Conservation (phyloP, 64 coral and sea anemone species). For the Catalaphyllia jardinei region DNA sequence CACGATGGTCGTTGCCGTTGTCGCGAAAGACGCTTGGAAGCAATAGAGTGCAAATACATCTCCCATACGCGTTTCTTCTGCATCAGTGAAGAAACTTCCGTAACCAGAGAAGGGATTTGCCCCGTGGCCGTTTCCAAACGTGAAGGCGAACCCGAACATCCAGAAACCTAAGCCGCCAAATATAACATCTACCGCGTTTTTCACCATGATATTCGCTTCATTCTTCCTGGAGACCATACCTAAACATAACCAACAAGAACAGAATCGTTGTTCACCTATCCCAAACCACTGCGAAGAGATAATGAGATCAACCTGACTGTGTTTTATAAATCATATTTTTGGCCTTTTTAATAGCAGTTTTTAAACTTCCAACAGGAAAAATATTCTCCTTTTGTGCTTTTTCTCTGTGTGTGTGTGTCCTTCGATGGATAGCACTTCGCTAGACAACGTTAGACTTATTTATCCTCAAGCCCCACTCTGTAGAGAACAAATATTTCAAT, state of each 20-base stretch:
- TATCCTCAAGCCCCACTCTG: too few relatives aligned
- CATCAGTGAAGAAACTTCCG: constrained; percentile 81
- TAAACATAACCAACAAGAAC: constrained; percentile 1
- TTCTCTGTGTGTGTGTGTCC: too few relatives aligned
- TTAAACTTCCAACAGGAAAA: too few relatives aligned
- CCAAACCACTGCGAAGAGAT: too few relatives aligned
- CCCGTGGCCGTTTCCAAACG: constrained; percentile 50
- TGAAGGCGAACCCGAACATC: constrained; percentile 87
- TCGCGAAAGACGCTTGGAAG: constrained; percentile 92
- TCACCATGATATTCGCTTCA: constrained; percentile 92
- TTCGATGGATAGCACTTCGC: too few relatives aligned
- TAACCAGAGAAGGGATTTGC: constrained; percentile 74
- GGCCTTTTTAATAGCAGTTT: too few relatives aligned
- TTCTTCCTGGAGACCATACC: constrained; percentile 90
- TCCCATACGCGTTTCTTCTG: constrained; percentile 77
- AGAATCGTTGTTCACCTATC: too few relatives aligned
- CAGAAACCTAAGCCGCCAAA: constrained; percentile 88
- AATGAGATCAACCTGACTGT: too few relatives aligned
- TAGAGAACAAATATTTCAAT: too few relatives aligned
- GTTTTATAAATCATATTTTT: too few relatives aligned
- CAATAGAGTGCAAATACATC: constrained; percentile 80
- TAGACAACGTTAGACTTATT: too few relatives aligned
- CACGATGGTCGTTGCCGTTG: constrained; percentile 87
- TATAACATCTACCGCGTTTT: constrained; percentile 86
- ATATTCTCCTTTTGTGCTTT: too few relatives aligned